Evolutionary conservation across 2,113 vertebrate species (phyloP), one percentile per base, ranked within the genome.

Genomic region (Indicator indicator): DNA sequence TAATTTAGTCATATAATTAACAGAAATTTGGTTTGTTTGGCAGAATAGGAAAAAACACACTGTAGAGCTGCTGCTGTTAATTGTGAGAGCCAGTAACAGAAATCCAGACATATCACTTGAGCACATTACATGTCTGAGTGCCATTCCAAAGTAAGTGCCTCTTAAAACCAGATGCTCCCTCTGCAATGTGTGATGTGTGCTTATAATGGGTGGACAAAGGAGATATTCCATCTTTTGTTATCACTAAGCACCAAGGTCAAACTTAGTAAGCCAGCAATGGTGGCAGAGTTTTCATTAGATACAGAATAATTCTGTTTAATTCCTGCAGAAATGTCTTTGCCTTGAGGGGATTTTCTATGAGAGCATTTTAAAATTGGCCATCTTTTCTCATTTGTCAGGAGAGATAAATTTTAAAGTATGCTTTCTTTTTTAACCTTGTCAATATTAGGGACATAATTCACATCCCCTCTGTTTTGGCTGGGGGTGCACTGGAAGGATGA

Each of bases 1-100:
- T 94, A 91, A 95, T 96, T 94, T 93, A 94, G 94, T 73, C 84
- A 56, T 92, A 91, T 94, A 94, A 96, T 96, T 96, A 96, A 96
- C 94, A 89, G 91, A 94, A 95, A 78, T 86, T 92, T 6, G 52
- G 71, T 87, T 96, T 94, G 68, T 94, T 93, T 94, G 87, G 93
- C 94, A 94, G 95, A 94, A 89, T 38, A 73, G 78, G 84, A 85
- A 87, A 92, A 93, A 91, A 52, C 56, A 70, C 68, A 28, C 93
- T 94, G 16, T 58, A 87, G 96, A 94, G 89, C 93, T 82, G 42
- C 78, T 95, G 93, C 94, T 94, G 95, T 79, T 91, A 88, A 97
- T 91, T 92, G 78, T 88, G 94, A 96, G 86, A 94, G 69, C 75
- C 89, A 89, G 89, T 91, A 95, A 96, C 56, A 95, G 94, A 95